A percentile compares a stretch with the other conserved stretches of the same genome.
phyloP scores from a whole-genome alignment of 2,888 invertebrate species.

The Sericinus montela region DNA sequence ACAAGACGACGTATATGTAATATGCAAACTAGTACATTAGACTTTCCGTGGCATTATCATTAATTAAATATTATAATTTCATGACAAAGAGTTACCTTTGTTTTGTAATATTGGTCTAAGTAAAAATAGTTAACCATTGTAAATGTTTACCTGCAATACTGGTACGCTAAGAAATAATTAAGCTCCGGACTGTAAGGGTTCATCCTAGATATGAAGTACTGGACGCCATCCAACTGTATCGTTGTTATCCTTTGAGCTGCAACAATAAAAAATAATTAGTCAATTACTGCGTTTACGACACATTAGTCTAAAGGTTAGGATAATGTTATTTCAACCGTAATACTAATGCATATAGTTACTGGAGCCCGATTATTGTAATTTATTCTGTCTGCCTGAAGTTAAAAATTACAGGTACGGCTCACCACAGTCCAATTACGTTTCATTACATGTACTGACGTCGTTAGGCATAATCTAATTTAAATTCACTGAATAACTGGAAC shows the following conservation, averaged over 20 bases:
- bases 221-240: slow-evolving; percentile 90
- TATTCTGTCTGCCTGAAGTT: slow-evolving; percentile 2
- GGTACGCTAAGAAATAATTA: slow-evolving; percentile 92
- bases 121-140: not conserved
- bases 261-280: slow-evolving; percentile 44
- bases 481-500: not conserved
- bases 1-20: too few species aligned
- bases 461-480: slow-evolving; percentile 7
- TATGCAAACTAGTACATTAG: too few species aligned
- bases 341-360: not conserved
- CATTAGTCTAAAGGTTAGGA: not conserved
- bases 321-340: slow-evolving; percentile 9
- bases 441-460: slow-evolving; percentile 4
- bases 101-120: too few species aligned
- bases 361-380: slow-evolving; percentile 3
- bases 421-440: slow-evolving; percentile 4
- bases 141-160: slow-evolving; percentile 83
- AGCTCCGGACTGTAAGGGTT: slow-evolving; percentile 92
- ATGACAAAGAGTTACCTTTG: too few species aligned
- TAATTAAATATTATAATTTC: too few species aligned
- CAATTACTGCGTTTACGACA: not conserved
- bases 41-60: too few species aligned
- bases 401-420: not conserved
- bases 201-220: slow-evolving; percentile 92
- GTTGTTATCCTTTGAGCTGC: slow-evolving; percentile 92